Evolutionary conservation across 1,140 invertebrate species (phyloP).

Genomic region (Drosophila tristis): DNA sequence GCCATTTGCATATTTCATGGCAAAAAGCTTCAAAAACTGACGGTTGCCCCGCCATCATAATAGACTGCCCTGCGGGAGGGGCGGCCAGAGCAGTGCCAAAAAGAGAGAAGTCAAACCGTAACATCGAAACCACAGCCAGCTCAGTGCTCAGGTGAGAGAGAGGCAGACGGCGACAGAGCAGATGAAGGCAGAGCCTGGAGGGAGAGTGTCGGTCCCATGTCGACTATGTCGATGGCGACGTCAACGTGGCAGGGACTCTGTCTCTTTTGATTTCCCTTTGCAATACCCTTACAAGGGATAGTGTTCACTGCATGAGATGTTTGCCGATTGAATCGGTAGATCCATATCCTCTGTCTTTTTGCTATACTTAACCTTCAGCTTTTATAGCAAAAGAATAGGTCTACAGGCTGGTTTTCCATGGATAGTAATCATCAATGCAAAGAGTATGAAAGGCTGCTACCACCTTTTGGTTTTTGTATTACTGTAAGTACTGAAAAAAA

Average conservation of each 20-base stretch:
- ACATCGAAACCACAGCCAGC: background rate
- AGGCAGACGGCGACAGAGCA: background rate
- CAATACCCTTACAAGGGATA: too few relatives aligned
- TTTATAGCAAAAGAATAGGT: too few relatives aligned
- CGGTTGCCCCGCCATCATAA: conserved; percentile 62
- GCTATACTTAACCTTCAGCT: too few relatives aligned
- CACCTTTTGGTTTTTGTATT: conserved; percentile 27
- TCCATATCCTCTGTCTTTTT: too few relatives aligned
- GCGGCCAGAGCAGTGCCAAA: conserved; percentile 53
- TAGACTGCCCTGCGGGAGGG: conserved; percentile 54
- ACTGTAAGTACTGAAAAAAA: conserved; percentile 44
- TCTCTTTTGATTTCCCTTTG: conserved; percentile 7
- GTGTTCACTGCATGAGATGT: too few relatives aligned
- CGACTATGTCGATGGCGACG: conserved; percentile 63
- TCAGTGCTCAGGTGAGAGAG: conserved; percentile 20
- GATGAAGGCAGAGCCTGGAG: conserved; percentile 14
- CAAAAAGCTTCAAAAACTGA: conserved; percentile 71
- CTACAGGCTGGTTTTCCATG: too few relatives aligned
- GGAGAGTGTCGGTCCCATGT: conserved; percentile 43
- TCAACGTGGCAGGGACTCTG: conserved; percentile 53
- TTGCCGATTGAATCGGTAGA: too few relatives aligned
- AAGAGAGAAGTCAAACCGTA: conserved; percentile 33
- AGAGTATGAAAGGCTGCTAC: too few relatives aligned
- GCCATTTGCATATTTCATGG: conserved; percentile 80
- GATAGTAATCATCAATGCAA: too few relatives aligned